Evolutionary conservation across 2,888 invertebrate genomes (phyloP).

Genomic region (Cephus pygmeus): DNA sequence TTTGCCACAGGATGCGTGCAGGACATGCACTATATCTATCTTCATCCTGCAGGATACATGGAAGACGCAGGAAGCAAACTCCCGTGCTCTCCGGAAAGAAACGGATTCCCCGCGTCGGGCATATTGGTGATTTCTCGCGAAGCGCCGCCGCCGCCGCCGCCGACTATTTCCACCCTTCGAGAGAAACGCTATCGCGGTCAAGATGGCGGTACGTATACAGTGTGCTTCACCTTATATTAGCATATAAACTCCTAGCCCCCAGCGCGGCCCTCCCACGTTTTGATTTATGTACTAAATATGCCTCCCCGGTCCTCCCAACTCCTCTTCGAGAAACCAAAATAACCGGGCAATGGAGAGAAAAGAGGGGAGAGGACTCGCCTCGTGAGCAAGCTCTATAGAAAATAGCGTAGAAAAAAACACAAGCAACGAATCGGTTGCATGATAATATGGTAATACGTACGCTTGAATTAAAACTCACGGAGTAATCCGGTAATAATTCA

Average conservation of each 20-base stretch:
- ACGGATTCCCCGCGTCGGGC: conserved; percentile 23
- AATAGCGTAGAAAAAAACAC: too few species aligned
- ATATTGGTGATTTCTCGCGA: conserved; percentile 55
- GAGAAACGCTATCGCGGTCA: conserved; percentile 52
- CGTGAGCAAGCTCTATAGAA: too few species aligned
- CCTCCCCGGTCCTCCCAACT: conserved; percentile 42
- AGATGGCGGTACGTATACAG: conserved; percentile 52
- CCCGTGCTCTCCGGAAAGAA: conserved; percentile 12
- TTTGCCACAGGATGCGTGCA: background rate
- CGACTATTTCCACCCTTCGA: conserved; percentile 44
- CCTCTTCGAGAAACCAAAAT: background rate
- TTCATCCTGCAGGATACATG: conserved; percentile 6
- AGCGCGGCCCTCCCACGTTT: conserved; percentile 54
- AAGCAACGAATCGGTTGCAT: conserved; percentile 28
- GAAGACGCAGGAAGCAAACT: conserved; percentile 19
- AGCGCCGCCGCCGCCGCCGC: conserved; percentile 18
- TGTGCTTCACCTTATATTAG: conserved; percentile 61
- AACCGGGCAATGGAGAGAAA: conserved; percentile 24
- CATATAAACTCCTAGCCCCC: conserved; percentile 61
- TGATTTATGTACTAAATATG: conserved; percentile 66
- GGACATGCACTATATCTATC: conserved; percentile 1
- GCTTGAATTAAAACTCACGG: conserved; percentile 56
- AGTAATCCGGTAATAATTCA: conserved; percentile 63
- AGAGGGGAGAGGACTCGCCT: too few species aligned
- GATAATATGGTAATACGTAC: conserved; percentile 60